These are phyloP conservation scores for Guaruba guarouba DNA, from an alignment of 2,113 vertebrate genomes.

Conservation along the genomic window DNA sequence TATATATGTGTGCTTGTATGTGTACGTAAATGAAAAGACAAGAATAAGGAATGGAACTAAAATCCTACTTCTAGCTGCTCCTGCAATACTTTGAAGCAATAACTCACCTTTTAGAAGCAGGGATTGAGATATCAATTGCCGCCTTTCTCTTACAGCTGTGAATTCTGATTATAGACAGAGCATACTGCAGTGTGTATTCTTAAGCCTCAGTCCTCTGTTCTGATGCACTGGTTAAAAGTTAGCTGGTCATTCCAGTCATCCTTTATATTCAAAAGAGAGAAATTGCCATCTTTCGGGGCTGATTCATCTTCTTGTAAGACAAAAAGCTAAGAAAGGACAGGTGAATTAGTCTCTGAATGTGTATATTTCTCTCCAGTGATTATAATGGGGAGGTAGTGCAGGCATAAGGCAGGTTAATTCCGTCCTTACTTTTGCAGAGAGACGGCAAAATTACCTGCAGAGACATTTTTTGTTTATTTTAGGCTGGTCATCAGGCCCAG, in stretches of 20 bases:
- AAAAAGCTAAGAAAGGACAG: background rate
- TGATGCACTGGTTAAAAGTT: background rate
- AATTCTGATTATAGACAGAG: background rate
- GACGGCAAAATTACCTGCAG: background rate
- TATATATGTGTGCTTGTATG: background rate
- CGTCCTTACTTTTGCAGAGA: background rate
- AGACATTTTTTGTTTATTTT: background rate
- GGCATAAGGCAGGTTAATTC: background rate
- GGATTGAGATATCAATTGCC: background rate
- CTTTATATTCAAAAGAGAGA: background rate
- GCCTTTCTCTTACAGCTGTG: background rate
- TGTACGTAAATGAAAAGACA: background rate
- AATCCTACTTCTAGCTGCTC: background rate
- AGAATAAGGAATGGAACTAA: background rate
- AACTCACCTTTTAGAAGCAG: background rate
- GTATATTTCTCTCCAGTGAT: background rate
- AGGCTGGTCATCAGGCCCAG: background rate
- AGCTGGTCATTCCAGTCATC: background rate
- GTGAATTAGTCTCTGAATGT: background rate
- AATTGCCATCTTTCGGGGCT: background rate
- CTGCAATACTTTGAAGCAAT: background rate
- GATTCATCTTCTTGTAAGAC: background rate
- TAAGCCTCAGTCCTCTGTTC: background rate
- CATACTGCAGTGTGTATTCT: background rate
- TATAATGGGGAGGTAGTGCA: background rate